Conservation (phyloP, 2,113 vertebrate species). For the Gallinago undulata region DNA sequence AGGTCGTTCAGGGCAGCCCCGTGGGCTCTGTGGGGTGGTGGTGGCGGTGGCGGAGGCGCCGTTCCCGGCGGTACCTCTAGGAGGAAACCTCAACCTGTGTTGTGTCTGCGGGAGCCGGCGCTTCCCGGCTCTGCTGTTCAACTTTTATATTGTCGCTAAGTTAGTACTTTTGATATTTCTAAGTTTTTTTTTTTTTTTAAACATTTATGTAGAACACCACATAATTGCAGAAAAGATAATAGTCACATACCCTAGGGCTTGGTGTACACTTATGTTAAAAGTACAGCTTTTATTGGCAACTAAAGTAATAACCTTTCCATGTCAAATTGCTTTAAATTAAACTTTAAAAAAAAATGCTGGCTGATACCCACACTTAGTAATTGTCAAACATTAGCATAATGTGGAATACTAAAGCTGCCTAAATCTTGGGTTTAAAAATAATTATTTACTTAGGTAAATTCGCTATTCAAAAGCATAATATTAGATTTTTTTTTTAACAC, state of each 20-base stretch:
- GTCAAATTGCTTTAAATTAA: conserved; percentile 88
- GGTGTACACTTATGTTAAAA: conserved; percentile 87
- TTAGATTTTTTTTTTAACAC: conserved; percentile 37
- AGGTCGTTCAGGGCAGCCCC: rapidly evolving
- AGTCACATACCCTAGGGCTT: conserved; percentile 85
- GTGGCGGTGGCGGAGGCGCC: conserved; percentile 10
- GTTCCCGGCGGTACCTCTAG: conserved; percentile 77
- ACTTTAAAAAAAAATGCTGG: conserved; percentile 76
- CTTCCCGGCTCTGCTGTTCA: conserved; percentile 63
- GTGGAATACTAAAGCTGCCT: conserved; percentile 75
- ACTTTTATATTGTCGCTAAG: conserved; percentile 69
- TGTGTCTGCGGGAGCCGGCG: conserved; percentile 41
- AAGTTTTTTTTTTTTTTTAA: conserved; percentile 74
- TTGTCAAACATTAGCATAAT: conserved; percentile 84
- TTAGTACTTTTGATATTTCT: conserved; percentile 80
- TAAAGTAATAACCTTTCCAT: conserved; percentile 85
- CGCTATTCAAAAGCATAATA: conserved; percentile 70
- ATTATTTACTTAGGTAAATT: conserved; percentile 84
- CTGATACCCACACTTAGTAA: conserved; percentile 82
- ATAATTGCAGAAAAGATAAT: conserved; percentile 88
- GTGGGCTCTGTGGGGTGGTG: background rate
- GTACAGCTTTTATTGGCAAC: conserved; percentile 86
- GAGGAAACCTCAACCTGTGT: conserved; percentile 82
- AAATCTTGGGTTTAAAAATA: conserved; percentile 81
- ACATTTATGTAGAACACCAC: conserved; percentile 86